These are phyloP conservation scores for Solenodon paradoxus DNA, from an alignment of 2,113 vertebrate species.

Conservation along the genomic window DNA sequence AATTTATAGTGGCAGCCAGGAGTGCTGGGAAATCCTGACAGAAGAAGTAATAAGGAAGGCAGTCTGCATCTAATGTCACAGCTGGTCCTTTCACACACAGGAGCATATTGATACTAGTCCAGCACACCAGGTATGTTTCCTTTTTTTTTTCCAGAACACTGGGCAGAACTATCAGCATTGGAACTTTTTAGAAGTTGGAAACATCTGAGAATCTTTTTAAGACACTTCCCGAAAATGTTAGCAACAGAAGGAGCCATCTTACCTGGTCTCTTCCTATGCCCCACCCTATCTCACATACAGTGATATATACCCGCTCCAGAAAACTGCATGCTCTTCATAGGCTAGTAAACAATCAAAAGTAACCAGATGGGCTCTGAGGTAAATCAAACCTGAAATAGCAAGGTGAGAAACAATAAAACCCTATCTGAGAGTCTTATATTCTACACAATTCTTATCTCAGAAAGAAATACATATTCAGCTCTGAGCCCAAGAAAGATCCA, in stretches of 20 bases:
- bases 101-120: background rate
- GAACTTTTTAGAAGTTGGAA: background rate
- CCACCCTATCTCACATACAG: background rate
- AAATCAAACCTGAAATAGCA: background rate
- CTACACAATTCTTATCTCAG: background rate
- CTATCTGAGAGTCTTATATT: background rate
- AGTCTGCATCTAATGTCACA: background rate
- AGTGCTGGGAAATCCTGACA: background rate
- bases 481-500: background rate
- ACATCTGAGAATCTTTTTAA: too few relatives aligned
- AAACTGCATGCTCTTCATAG: background rate
- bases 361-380: background rate
- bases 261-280: background rate
- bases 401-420: background rate
- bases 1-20: background rate
- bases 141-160: background rate
- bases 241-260: background rate
- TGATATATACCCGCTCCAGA: background rate
- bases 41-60: background rate
- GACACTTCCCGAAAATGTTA: conserved; percentile 18
- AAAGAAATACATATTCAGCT: background rate
- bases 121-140: background rate
- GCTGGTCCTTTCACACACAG: background rate
- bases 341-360: background rate
- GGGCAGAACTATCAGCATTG: background rate